Evolutionary conservation across 2,113 vertebrate species (phyloP).

Genomic region (Mus pahari): DNA sequence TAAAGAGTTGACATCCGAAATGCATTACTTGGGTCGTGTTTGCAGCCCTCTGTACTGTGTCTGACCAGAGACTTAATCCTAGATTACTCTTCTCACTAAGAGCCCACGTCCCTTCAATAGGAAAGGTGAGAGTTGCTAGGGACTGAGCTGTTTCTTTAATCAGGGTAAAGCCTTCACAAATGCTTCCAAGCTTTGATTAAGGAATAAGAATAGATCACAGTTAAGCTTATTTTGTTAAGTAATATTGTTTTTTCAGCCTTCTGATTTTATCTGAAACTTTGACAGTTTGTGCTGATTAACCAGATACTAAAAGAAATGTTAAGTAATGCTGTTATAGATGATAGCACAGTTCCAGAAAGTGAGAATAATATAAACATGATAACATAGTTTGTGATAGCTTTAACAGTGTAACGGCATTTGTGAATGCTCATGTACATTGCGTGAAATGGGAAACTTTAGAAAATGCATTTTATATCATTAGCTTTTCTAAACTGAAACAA

Average conservation of each 20-base stretch:
- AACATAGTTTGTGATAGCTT: background rate
- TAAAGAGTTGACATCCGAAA: background rate
- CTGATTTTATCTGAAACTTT: background rate
- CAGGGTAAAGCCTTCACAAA: background rate
- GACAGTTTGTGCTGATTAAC: background rate
- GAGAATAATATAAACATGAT: background rate
- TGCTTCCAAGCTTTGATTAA: background rate
- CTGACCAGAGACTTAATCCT: background rate
- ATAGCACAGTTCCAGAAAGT: background rate
- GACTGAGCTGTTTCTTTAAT: background rate
- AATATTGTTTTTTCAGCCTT: background rate
- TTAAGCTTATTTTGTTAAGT: conserved; percentile 8
- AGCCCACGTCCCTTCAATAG: background rate
- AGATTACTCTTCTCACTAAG: background rate
- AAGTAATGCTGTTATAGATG: background rate
- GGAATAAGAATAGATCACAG: background rate
- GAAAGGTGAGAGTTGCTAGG: background rate
- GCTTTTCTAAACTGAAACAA: background rate
- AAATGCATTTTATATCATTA: background rate
- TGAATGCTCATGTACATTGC: background rate
- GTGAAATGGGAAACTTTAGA: background rate
- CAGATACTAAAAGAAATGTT: background rate
- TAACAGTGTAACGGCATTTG: background rate
- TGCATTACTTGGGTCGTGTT: background rate
- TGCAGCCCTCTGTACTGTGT: background rate